Evolutionary conservation across 2,797 vertebrate species (phyloP).

Genomic region (Rhincodon typus): DNA sequence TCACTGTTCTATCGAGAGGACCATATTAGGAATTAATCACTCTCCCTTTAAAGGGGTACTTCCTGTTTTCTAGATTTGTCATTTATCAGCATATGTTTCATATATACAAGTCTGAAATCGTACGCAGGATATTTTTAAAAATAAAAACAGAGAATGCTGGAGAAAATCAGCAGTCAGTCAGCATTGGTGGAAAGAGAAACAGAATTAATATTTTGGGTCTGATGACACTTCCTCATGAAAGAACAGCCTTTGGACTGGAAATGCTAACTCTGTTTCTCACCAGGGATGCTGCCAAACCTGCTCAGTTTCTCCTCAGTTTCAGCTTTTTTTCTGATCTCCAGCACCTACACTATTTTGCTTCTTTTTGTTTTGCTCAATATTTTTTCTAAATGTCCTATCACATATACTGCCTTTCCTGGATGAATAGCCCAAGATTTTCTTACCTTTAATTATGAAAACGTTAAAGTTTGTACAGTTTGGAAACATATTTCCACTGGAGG

Average conservation of each 20-base stretch:
- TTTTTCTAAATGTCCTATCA: background rate
- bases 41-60: background rate
- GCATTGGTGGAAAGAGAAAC: too few relatives aligned
- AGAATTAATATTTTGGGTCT: too few relatives aligned
- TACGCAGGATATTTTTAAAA: background rate
- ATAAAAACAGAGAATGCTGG: too few relatives aligned
- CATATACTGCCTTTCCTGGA: background rate
- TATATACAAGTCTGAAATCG: background rate
- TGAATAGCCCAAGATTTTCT: background rate
- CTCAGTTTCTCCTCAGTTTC: too few relatives aligned
- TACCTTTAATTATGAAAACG: background rate
- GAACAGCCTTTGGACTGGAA: too few relatives aligned
- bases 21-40: background rate
- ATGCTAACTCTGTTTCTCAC: too few relatives aligned
- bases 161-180: too few relatives aligned
- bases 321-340: too few relatives aligned
- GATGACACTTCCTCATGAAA: too few relatives aligned
- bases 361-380: background rate
- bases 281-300: too few relatives aligned
- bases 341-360: too few relatives aligned
- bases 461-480: background rate
- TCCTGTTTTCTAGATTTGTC: background rate
- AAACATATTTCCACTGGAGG: background rate
- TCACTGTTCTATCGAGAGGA: too few relatives aligned
- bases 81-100: background rate